Evolutionary conservation across 2,888 invertebrate species (phyloP).

Genomic region (Ceratothoa steindachneri): DNA sequence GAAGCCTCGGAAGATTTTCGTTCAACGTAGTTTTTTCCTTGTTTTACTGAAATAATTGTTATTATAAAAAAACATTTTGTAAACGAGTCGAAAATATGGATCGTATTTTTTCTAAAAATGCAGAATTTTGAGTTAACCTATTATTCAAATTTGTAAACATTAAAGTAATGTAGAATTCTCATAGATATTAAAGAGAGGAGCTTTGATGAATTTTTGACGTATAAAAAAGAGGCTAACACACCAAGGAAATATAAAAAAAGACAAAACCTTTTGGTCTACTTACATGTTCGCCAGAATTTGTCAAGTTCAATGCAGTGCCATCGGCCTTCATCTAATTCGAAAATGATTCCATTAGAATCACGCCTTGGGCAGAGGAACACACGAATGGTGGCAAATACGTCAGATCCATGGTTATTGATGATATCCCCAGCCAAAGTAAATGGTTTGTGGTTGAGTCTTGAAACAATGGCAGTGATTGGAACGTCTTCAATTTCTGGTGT

Average conservation of each 20-base stretch:
- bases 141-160: too few relatives aligned
- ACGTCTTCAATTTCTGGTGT: constrained; percentile 31
- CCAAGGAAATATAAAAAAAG: too few relatives aligned
- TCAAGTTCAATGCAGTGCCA: constrained; percentile 46
- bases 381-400: constrained; percentile 48
- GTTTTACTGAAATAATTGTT: too few relatives aligned
- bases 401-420: constrained; percentile 44
- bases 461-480: constrained; percentile 36
- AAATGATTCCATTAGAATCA: constrained; percentile 49
- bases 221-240: not conserved
- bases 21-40: too few relatives aligned
- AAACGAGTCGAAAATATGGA: not conserved
- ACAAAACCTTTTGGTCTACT: constrained; percentile 19
- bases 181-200: too few relatives aligned
- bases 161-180: too few relatives aligned
- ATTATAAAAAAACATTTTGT: not conserved
- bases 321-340: constrained; percentile 43
- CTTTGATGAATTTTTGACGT: too few relatives aligned
- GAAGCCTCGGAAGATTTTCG: constrained; percentile 66
- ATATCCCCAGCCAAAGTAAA: constrained; percentile 49
- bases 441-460: constrained; percentile 50
- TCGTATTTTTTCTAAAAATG: not conserved
- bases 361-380: constrained; percentile 50
- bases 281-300: constrained; percentile 48
- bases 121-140: not conserved